Evolutionary conservation across 2,888 invertebrate species (phyloP).

Genomic region (Furcula furcula): DNA sequence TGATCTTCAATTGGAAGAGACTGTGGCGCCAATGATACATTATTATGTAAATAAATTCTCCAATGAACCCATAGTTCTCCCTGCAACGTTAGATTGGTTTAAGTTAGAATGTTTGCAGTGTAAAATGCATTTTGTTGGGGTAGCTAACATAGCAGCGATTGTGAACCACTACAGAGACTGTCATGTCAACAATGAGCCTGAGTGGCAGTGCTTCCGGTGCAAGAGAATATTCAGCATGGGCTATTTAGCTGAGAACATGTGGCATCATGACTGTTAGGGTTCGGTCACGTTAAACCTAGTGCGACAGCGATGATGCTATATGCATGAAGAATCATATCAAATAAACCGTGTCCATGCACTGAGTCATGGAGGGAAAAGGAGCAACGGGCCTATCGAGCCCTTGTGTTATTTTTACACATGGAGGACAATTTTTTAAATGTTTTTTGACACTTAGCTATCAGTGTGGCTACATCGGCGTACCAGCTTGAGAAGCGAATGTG

Average conservation of each 20-base stretch:
- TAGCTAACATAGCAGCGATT: slow-evolving; percentile 11
- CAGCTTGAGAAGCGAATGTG: too few relatives aligned
- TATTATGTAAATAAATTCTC: slow-evolving; percentile 23
- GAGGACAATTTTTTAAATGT: too few relatives aligned
- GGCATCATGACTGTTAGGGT: slow-evolving; percentile 46
- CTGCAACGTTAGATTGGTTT: slow-evolving; percentile 24
- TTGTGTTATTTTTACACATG: too few relatives aligned
- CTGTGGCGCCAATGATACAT: slow-evolving; percentile 29
- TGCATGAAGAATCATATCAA: too few relatives aligned
- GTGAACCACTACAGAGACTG: slow-evolving; percentile 38
- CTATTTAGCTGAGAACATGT: slow-evolving; percentile 29
- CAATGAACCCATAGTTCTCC: neutral
- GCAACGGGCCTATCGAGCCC: too few relatives aligned
- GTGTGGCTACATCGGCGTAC: too few relatives aligned
- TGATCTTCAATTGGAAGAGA: slow-evolving; percentile 55
- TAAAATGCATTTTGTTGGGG: slow-evolving; percentile 23
- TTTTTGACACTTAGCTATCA: too few relatives aligned
- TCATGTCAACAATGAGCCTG: slow-evolving; percentile 38
- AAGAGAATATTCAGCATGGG: slow-evolving; percentile 25
- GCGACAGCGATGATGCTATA: too few relatives aligned
- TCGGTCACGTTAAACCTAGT: too few relatives aligned
- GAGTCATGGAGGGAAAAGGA: too few relatives aligned
- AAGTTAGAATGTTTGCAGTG: slow-evolving; percentile 45
- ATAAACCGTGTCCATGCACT: too few relatives aligned
- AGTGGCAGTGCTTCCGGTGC: slow-evolving; percentile 49